phyloP scores from a whole-genome alignment of 2,113 vertebrate species.

The Oreotrochilus melanogaster region DNA sequence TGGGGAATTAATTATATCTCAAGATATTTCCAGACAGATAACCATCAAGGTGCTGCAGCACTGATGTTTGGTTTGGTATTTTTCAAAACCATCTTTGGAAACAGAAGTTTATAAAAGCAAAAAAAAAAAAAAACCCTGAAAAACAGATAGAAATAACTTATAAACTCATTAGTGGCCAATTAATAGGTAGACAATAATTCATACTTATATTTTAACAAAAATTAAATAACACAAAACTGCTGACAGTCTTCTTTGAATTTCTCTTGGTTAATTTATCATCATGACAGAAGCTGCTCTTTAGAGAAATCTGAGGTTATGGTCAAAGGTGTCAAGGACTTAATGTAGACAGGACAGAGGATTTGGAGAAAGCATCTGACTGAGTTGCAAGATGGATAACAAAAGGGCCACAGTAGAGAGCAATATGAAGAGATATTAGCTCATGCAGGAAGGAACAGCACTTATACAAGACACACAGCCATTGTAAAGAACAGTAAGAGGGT shows the following conservation, averaged over 20 bases:
- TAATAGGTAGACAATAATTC: neutral
- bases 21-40: neutral
- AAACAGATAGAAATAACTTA: neutral
- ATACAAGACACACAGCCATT: neutral
- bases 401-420: neutral
- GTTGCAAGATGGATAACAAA: neutral
- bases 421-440: neutral
- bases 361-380: neutral
- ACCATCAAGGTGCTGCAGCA: neutral
- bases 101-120: neutral
- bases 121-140: too few relatives aligned
- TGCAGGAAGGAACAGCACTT: neutral
- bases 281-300: neutral
- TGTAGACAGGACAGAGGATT: neutral
- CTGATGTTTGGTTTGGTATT: rapidly evolving
- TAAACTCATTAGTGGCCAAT: neutral
- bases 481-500: neutral
- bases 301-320: neutral
- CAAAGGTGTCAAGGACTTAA: neutral
- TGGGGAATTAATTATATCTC: neutral
- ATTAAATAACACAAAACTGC: neutral
- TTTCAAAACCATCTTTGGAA: neutral
- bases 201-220: neutral
- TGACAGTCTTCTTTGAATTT: neutral
- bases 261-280: neutral